Base-by-base conservation (phyloP, 2,888 invertebrate genomes). In the Kryphioiulus occultus region DNA sequence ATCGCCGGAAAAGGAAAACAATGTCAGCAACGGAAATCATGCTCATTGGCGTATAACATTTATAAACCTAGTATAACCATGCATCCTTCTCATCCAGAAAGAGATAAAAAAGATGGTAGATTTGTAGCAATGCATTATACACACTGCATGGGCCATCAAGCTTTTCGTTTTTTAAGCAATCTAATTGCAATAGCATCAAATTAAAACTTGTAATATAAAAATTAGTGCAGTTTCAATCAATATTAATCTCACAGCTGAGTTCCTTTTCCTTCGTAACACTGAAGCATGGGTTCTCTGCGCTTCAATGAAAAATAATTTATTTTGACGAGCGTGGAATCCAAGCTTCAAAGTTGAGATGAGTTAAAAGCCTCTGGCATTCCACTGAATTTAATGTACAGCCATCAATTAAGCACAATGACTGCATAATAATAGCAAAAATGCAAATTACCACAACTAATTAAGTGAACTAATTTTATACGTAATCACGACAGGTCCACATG, bases 21-120 rank as follows among this genome's bases (percentile, higher is more conserved):
- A 68, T 68, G 68, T 68, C 12, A 22, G 68, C 68, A 68, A 68
- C 68, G 68, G 68, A 68, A 68, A 68, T 68, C 68, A 68, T 68
- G 68, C 26, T 68, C 68, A 68, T 68, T 26, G 68, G 26, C 68
- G 68, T 68, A 68, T 22, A 68, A 68, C 22, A 68, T 68, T 68
- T 68, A 26, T 68, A 12, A 12, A 68, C 26, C 22, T 26, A 68
- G 68, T 68, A 26, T 68, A 68, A 26, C 68, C 68, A 68, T 68
- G 68, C 68, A 68, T 68, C 68, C 68, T 68, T 26, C 26, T 26
- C 68, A 68, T 68, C 26, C 22, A 68, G 10, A 68, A 68, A 68
- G 68, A 22, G 68, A 68, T 68, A 68, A 68, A 68, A 68, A 68
- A 26, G 68, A 68, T 68, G 68, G 26, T 22, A 68, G 68, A 68